Evolutionary conservation across 2,888 invertebrate species (phyloP), one percentile per base, ranked within the genome.

Genomic region (Drosophila borealis): DNA sequence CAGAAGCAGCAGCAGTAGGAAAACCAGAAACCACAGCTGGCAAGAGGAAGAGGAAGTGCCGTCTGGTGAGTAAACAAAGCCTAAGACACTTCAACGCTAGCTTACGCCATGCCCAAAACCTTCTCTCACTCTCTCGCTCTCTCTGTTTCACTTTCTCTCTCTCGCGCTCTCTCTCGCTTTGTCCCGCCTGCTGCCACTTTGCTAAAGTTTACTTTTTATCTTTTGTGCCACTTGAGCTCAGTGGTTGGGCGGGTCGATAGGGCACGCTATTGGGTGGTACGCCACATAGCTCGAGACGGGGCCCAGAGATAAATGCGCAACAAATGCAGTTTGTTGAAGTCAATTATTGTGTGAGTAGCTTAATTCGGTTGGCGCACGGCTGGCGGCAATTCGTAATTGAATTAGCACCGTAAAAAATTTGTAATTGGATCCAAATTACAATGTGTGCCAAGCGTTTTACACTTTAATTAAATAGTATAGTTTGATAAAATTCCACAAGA

Each of bases 281-380:
- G 54, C 68, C 60, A 68, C 68, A 71, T 66, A 59, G 72, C 66
- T 60, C 25, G 57, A 41, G 45, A 46, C 60, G 39, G 54, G 37
- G 46, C 42, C 81, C 65, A 63, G 69, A 80, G 83, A 83, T 86
- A 83, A 83, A 83, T 86, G 83, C 78, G 83, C 86, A 85, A 83
- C 86, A 83, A 83, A 85, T 86, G 86, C 81, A 86, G 86, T 80
- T 86, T 86, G 83, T 70, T 83, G 53, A 86, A 85, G 83, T 83
- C 83, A 83, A 83, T 83, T 85, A 83, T 83, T 86, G 81, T 78
- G 78, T 76, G 83, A 83, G 83, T 83, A 83, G 83, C 83, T 83
- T 83, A 82, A 83, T 83, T 78, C 68, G 57, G 51, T 56, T 63
- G 61, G 44, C 56, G 63, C 51, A 64, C 55, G 71, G 54, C 71